Evolutionary conservation across 2,797 vertebrate genomes (phyloP), one percentile per base, ranked within the genome.

Genomic region (Typhlichthys subterraneus): DNA sequence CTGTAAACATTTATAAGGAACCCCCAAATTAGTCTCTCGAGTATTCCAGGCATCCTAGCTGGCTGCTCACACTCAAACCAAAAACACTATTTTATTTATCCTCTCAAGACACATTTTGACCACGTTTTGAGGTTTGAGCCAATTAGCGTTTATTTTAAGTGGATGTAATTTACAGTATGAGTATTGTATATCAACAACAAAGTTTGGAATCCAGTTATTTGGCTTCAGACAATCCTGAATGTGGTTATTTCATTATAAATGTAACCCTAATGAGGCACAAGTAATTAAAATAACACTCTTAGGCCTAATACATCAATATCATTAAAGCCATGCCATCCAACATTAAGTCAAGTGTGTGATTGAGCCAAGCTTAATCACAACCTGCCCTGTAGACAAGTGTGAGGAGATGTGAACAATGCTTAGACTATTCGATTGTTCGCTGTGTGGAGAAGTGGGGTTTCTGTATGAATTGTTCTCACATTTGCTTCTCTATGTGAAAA

Each of bases 401-500:
- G 81, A 86, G 81, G 80, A 83, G 63, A 81, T 54, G 45, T 47
- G 69, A 74, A 72, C 15, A 48, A 15, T 76, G 74, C 79, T 68
- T 59, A 29, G 23, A 23, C 23, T 29, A 65, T 64, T 53, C 71
- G 45, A 14, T 57, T 73, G 72, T 88, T 83, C 85, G 71, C 77
- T 81, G 78, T 81, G 79, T 60, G 78, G 74, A 86, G 64, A 74
- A 57, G 80, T 80, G 81, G 79, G 75, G 77, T 81, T 68, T 85
- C 83, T 88, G 82, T 84, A 81, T 65, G 74, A 75, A 87, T 64
- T 87, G 74, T 76, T 87, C 60, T 66, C 79, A 88, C 75, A 79
- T 76, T 70, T 70, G 82, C 78, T 81, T 90, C 81, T 88, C 80
- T 90, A 89, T 90, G 86, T 91, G 77, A 86, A 90, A 82, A 92